These are phyloP conservation scores for Ceraclea dissimilis DNA, from an alignment of 2,888 invertebrate species.

Conservation along the genomic window DNA sequence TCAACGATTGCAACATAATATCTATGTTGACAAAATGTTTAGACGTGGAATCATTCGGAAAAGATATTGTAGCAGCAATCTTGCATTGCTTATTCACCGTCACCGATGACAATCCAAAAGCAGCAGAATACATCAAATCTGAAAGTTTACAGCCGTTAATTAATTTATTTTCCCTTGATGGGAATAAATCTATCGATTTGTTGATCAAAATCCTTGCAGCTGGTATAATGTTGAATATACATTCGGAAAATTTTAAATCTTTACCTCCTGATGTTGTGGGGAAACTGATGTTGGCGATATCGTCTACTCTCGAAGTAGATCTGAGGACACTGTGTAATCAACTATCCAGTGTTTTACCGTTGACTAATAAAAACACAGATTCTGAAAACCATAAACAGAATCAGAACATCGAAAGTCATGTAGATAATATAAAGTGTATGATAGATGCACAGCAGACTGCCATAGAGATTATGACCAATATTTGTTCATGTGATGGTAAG, in stretches of 20 bases:
- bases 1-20: constrained; percentile 57
- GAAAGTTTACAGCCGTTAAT: constrained; percentile 42
- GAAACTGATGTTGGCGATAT: constrained; percentile 46
- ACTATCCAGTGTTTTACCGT: constrained; percentile 44
- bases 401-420: constrained; percentile 40
- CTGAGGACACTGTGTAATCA: constrained; percentile 44
- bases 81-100: constrained; percentile 64
- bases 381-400: constrained; percentile 37
- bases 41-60: constrained; percentile 49
- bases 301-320: constrained; percentile 47
- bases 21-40: constrained; percentile 53
- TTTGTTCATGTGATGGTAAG: constrained; percentile 59
- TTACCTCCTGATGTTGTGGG: constrained; percentile 43
- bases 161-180: constrained; percentile 37
- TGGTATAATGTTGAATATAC: constrained; percentile 51
- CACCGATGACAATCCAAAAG: constrained; percentile 60
- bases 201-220: constrained; percentile 51
- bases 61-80: constrained; percentile 48
- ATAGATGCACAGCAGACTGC: constrained; percentile 62
- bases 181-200: constrained; percentile 37
- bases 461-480: constrained; percentile 63
- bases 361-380: constrained; percentile 33
- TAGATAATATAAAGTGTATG: constrained; percentile 46
- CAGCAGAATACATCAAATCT: constrained; percentile 47
- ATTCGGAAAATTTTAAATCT: constrained; percentile 36